These are phyloP conservation scores for Spatulosminthurus flaviceps DNA, from an alignment of 2,888 invertebrate species.

Conservation along the genomic window DNA sequence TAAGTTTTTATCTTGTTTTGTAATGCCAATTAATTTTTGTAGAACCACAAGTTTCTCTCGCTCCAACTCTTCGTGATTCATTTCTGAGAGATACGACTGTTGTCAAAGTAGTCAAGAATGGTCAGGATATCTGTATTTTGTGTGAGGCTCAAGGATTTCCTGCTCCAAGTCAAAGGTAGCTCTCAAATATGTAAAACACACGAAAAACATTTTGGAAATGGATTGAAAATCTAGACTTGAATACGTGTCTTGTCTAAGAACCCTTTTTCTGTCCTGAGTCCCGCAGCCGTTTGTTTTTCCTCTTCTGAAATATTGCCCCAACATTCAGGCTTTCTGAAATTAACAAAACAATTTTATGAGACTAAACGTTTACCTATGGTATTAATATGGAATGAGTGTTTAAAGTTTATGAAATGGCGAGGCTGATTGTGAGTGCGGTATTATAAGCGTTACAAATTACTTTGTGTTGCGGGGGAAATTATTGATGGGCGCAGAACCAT, in stretches of 20 bases:
- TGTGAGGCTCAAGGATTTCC: constrained; percentile 59
- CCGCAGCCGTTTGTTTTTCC: neutral
- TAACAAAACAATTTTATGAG: too few species aligned
- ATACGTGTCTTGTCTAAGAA: too few species aligned
- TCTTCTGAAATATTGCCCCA: constrained; percentile 11
- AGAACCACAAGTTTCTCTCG: constrained; percentile 67
- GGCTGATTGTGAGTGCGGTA: too few species aligned
- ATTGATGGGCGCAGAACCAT: constrained; percentile 65
- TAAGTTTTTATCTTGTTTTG: constrained; percentile 42
- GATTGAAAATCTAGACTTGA: neutral
- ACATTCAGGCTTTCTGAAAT: constrained; percentile 49
- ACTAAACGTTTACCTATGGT: too few species aligned
- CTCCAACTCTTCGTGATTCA: constrained; percentile 69
- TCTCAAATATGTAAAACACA: neutral
- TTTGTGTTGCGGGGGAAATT: neutral
- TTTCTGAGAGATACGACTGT: constrained; percentile 58
- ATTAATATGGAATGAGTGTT: too few species aligned
- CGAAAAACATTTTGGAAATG: neutral
- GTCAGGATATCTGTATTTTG: constrained; percentile 65
- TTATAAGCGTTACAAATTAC: neutral
- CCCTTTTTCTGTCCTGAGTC: neutral
- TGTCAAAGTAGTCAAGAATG: constrained; percentile 59
- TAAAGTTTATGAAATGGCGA: too few species aligned
- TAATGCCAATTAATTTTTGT: constrained; percentile 45
- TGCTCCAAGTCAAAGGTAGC: constrained; percentile 63